Percentiles rank a stretch among this genome's conserved stretches.
Conservation (phyloP, 2,113 vertebrate species). For the Fregetta grallaria region DNA sequence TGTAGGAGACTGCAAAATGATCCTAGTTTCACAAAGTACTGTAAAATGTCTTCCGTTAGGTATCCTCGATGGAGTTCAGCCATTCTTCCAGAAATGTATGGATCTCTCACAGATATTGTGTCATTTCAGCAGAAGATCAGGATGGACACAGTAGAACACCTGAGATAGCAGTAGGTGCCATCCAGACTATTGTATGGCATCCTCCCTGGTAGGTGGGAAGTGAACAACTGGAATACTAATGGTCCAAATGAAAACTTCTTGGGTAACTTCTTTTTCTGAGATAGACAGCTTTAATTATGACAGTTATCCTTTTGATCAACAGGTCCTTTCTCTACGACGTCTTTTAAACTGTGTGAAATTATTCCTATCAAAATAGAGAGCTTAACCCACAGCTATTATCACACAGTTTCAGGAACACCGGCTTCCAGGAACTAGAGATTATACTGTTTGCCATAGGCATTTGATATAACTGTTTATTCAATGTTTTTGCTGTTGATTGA, state of each 20-base stretch:
- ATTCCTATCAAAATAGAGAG: conserved; percentile 46
- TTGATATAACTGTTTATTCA: conserved; percentile 56
- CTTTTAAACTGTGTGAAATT: conserved; percentile 31
- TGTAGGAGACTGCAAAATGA: not conserved
- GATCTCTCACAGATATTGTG: not conserved
- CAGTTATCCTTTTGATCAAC: conserved; percentile 37
- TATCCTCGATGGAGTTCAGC: too few species aligned
- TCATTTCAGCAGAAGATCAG: not conserved
- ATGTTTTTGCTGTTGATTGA: conserved; percentile 38
- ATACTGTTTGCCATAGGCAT: conserved; percentile 49
- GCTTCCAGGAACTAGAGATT: conserved; percentile 52
- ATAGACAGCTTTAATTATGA: conserved; percentile 31
- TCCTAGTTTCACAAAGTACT: not conserved
- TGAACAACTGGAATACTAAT: not conserved
- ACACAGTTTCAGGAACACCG: conserved; percentile 30
- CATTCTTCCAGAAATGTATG: not conserved
- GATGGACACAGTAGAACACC: not conserved
- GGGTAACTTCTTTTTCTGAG: not conserved
- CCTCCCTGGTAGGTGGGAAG: not conserved
- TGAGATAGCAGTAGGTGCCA: not conserved
- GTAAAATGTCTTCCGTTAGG: not conserved
- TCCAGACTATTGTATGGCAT: not conserved
- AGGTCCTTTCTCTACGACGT: not conserved
- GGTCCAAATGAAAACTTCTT: not conserved
- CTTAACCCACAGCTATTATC: conserved; percentile 50